Evolutionary conservation across 2,888 invertebrate genomes (phyloP), one percentile per base, ranked within the genome.

Genomic region (Nomada lathburiana): DNA sequence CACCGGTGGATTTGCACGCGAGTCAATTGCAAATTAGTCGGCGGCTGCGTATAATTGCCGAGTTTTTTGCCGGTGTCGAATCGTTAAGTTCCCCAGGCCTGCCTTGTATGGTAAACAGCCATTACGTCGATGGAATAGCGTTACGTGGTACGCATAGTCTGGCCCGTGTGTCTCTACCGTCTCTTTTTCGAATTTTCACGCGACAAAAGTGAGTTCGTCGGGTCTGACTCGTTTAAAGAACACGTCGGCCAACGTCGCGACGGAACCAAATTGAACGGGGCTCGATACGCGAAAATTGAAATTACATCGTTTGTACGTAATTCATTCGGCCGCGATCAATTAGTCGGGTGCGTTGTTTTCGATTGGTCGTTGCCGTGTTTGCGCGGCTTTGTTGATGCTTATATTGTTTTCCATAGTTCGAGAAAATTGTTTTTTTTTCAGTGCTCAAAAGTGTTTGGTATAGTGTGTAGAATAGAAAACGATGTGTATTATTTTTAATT

Each of bases 21-120:
- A 83, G 86, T 82, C 87, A 85, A 89, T 89, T 88, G 86, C 87
- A 87, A 87, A 89, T 89, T 88, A 88, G 86, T 81, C 83, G 68
- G 59, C 85, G 83, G 86, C 87, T 88, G 86, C 80, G 84, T 87
- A 86, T 85, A 85, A 88, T 88, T 85, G 85, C 83, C 77, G 68
- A 74, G 76, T 76, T 84, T 84, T 84, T 84, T 83, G 70, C 57
- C 60, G 53, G 64, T 67, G 67, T 18, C 69, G 77, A 71, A 77
- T 74, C 82, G 82, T 78, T 75, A 78, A 79, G 69, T 76, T 62
- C 52, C 57, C 44, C 71, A 29, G 52, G 52, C 18, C 62, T 62
- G 74, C 78, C 79, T 76, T 80, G 70, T 73, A 79, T 76, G 82
- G 71, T 82, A 78, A 78, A 82, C 69, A 82, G 75, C 74, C 74